Evolutionary conservation across 2,888 invertebrate species (phyloP), one percentile per base, ranked within the genome.

Genomic region (Tipula unca): DNA sequence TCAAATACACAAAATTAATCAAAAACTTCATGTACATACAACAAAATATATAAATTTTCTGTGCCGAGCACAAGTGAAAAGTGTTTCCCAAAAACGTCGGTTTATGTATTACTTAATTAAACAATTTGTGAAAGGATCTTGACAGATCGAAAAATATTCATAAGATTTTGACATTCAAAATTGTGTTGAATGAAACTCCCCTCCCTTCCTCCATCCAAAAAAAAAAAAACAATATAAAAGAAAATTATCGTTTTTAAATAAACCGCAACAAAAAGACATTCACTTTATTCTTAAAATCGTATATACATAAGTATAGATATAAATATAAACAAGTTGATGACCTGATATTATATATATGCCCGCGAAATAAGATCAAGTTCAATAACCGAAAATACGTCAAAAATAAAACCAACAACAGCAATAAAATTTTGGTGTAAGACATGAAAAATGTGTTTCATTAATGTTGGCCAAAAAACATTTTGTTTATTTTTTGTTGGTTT

Each of bases 301-400:
- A n/a, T 48, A n/a, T 17, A 39, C 8, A 39, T 35, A 35, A 35
- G 35, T 35, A 35, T 39, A 17, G 17, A n/a, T 32, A 32, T 32
- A 32, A 32, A 32, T 32, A 25, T 25, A 69, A n/a, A 69, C 69
- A 69, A 69, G 69, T 69, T 69, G 25, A n/a, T 69, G 69, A 69
- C 69, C 69, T 69, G 25, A 25, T 69, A 69, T 69, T 69, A 25
- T 25, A 69, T 69, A 25, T 25, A 25, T 25, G 69, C 25, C 17
- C 69, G 69, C 69, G 69, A 69, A 69, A 69, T 69, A 69, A 69
- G 69, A 69, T 69, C 69, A 69, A 69, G 69, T 69, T 69, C 69
- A 69, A 69, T 69, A 69, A 10, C 69, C 69, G 69, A 69, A 69
- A 69, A 69, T 69, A 13, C 69, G 69, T 69, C 69, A 69, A 69